These are phyloP conservation scores for Cyclargus thomasi DNA, from an alignment of 1,140 invertebrate species.

Conservation along the genomic window DNA sequence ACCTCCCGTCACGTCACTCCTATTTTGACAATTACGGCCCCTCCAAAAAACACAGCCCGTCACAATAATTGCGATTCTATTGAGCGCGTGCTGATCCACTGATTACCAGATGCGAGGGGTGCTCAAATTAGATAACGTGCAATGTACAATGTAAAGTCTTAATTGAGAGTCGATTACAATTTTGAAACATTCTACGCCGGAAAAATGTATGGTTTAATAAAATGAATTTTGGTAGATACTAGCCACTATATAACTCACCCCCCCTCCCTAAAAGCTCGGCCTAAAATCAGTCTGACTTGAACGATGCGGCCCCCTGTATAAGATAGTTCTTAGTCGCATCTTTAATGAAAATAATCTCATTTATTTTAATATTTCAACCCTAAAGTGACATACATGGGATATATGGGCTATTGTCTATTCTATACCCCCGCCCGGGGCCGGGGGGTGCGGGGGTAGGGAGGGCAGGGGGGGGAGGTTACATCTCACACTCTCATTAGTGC, in stretches of 20 bases:
- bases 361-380: not conserved
- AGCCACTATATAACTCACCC: too few relatives aligned
- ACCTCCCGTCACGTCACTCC: not conserved
- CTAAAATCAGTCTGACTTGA: too few relatives aligned
- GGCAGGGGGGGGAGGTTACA: not conserved
- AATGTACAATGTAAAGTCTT: not conserved
- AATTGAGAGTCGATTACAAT: not conserved
- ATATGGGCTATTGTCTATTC: not conserved
- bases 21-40: slow-evolving; percentile 13
- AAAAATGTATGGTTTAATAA: too few relatives aligned
- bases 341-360: too few relatives aligned
- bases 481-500: slow-evolving; percentile 2
- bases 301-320: too few relatives aligned
- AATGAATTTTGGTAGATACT: too few relatives aligned
- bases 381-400: not conserved
- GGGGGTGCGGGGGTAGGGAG: too few relatives aligned
- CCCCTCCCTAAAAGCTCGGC: too few relatives aligned
- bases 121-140: not conserved
- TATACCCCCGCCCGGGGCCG: not conserved
- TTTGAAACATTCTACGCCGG: not conserved
- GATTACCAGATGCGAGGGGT: not conserved
- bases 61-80: slow-evolving; percentile 5
- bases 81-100: not conserved
- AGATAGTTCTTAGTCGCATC: too few relatives aligned
- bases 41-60: not conserved